A percentile compares a stretch with the other conserved stretches of the same genome.
phyloP scores from a whole-genome alignment of 1,140 invertebrate species.

The Cotesia vestalis region DNA sequence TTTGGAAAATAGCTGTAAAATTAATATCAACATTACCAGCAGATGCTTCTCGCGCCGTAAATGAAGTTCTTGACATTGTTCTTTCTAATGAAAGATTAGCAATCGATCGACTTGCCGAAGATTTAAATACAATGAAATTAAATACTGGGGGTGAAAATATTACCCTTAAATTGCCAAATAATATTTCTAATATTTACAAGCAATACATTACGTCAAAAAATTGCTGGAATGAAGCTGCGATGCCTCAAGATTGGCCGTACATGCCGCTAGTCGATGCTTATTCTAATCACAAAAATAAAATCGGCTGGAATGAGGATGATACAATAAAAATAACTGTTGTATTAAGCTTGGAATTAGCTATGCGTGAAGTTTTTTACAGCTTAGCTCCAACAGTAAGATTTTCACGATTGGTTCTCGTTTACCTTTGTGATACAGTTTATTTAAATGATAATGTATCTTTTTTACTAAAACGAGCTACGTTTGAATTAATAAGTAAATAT shows the following conservation, averaged over 20 bases:
- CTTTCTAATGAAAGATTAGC: slow-evolving; percentile 47
- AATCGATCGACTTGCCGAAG: slow-evolving; percentile 38
- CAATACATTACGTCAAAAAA: slow-evolving; percentile 47
- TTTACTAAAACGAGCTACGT: no score
- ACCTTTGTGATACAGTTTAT: slow-evolving; percentile 57
- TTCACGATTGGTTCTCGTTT: slow-evolving; percentile 56
- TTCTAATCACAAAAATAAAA: slow-evolving; percentile 54
- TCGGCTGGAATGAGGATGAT: slow-evolving; percentile 41
- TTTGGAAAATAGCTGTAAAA: slow-evolving; percentile 58
- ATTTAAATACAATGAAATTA: slow-evolving; percentile 41
- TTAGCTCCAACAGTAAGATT: slow-evolving; percentile 55
- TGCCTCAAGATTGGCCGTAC: slow-evolving; percentile 77
- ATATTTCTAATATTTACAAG: slow-evolving; percentile 46
- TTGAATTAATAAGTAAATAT: no score
- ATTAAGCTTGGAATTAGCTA: slow-evolving; percentile 50
- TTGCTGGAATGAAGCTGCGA: slow-evolving; percentile 57
- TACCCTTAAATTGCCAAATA: slow-evolving; percentile 26
- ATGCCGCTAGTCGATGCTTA: slow-evolving; percentile 72
- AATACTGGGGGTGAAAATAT: slow-evolving; percentile 1
- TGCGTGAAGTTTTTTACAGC: slow-evolving; percentile 52
- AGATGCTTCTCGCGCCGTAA: slow-evolving; percentile 44
- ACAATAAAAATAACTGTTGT: slow-evolving; percentile 46
- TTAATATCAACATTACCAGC: slow-evolving; percentile 56
- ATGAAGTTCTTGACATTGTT: slow-evolving; percentile 46
- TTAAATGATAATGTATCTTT: no score